A percentile compares a stretch with the other conserved stretches of the same genome.
Conservation (phyloP, 2,888 invertebrate genomes). For the Drosophila silvestris region DNA sequence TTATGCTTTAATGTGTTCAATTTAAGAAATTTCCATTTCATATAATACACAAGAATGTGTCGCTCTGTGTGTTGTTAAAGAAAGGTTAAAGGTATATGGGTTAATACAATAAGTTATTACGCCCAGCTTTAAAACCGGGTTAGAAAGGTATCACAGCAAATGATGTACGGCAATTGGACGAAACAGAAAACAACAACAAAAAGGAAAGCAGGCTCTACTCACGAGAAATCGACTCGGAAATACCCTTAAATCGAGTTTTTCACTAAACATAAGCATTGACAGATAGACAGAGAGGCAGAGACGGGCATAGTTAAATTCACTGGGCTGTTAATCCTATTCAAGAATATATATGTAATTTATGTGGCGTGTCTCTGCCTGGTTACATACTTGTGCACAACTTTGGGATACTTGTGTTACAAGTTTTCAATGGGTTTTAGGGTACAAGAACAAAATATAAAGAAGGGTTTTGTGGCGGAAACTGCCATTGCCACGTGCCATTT, state of each 20-base stretch:
- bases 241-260: not conserved
- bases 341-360: not conserved
- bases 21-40: not conserved
- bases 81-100: not conserved
- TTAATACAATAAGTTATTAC: conserved; percentile 17
- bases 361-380: not conserved
- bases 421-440: not conserved
- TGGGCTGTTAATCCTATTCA: not conserved
- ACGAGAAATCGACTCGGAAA: not conserved
- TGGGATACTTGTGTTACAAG: not conserved
- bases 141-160: conserved; percentile 6
- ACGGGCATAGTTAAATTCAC: not conserved
- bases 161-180: conserved; percentile 30
- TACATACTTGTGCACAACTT: not conserved
- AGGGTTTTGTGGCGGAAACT: conserved; percentile 28
- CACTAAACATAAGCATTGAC: not conserved
- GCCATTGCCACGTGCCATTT: conserved; percentile 58
- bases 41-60: not conserved
- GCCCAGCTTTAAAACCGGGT: not conserved
- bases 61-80: not conserved
- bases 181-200: not conserved
- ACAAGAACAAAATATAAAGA: not conserved
- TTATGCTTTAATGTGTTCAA: not conserved
- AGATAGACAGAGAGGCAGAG: not conserved
- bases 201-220: not conserved